Evolutionary conservation across 2,113 vertebrate genomes (phyloP).

Genomic region (Thermophis baileyi): DNA sequence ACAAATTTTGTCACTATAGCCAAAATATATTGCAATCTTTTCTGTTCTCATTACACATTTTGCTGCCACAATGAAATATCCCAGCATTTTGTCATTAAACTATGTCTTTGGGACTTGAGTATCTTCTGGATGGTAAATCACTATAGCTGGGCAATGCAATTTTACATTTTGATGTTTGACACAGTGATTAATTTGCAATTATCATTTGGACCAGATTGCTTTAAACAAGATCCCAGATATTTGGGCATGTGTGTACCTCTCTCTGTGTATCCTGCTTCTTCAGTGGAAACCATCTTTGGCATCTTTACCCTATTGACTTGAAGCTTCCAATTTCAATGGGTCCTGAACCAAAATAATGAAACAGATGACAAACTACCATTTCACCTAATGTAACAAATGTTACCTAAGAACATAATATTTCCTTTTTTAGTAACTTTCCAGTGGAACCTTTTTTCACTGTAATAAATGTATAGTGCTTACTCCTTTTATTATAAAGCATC

Average conservation of each 20-base stretch:
- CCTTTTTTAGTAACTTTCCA: neutral
- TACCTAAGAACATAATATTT: neutral
- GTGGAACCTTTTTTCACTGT: neutral
- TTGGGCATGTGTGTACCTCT: neutral
- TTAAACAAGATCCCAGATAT: neutral
- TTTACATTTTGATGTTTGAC: neutral
- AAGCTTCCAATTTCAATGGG: neutral
- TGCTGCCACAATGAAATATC: slow-evolving; percentile 9
- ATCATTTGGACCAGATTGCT: neutral
- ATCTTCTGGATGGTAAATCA: neutral
- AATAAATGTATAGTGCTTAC: neutral
- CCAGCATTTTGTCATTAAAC: slow-evolving; percentile 20
- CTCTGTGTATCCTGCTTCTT: neutral
- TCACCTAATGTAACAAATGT: neutral
- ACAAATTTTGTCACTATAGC: slow-evolving; percentile 7
- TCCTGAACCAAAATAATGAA: neutral
- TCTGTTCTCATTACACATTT: neutral
- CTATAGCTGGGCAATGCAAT: neutral
- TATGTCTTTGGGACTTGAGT: neutral
- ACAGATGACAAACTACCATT: neutral
- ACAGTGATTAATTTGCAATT: slow-evolving; percentile 11
- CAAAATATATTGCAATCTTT: neutral
- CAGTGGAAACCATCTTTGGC: neutral
- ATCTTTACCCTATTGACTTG: neutral
- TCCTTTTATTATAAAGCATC: neutral